Conservation (phyloP, 2,797 vertebrate species). For the Ara ararauna region DNA sequence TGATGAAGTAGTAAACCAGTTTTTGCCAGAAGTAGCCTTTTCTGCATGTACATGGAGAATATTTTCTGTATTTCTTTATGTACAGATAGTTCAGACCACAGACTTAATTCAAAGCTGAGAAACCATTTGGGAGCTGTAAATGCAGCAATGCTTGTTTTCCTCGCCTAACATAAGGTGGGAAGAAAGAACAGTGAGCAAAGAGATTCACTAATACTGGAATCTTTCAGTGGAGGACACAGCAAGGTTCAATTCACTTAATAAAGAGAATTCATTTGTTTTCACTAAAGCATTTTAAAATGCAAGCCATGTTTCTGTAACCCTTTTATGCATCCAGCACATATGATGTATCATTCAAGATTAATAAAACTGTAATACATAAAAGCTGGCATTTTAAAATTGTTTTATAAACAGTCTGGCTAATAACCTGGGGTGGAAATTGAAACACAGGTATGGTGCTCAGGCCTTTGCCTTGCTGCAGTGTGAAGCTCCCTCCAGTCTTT, state of each 20-base stretch:
- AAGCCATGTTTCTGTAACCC: slow-evolving; percentile 37
- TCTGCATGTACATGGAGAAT: background rate
- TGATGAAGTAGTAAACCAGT: background rate
- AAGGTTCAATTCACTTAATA: slow-evolving; percentile 65
- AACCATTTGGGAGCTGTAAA: slow-evolving; percentile 49
- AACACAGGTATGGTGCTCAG: background rate
- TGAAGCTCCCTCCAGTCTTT: background rate
- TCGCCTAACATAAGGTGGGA: background rate
- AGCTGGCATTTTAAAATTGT: slow-evolving; percentile 29
- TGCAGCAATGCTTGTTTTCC: slow-evolving; percentile 14
- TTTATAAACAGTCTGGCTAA: slow-evolving; percentile 32
- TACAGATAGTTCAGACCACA: background rate
- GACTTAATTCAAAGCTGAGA: slow-evolving; percentile 30
- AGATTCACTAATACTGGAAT: background rate
- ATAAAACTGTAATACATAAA: slow-evolving; percentile 48
- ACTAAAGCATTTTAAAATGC: slow-evolving; percentile 52
- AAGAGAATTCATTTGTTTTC: slow-evolving; percentile 61
- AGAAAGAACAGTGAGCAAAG: slow-evolving; percentile 3
- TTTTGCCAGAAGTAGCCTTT: background rate
- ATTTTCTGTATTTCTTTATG: slow-evolving; percentile 1
- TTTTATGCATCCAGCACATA: background rate
- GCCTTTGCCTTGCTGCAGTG: background rate
- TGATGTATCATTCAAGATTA: slow-evolving; percentile 35
- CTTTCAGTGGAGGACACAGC: slow-evolving; percentile 44
- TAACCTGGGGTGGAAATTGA: background rate